These are phyloP conservation scores for Takifugu ocellatus DNA, from an alignment of 2,797 vertebrate genomes.

Conservation along the genomic window DNA sequence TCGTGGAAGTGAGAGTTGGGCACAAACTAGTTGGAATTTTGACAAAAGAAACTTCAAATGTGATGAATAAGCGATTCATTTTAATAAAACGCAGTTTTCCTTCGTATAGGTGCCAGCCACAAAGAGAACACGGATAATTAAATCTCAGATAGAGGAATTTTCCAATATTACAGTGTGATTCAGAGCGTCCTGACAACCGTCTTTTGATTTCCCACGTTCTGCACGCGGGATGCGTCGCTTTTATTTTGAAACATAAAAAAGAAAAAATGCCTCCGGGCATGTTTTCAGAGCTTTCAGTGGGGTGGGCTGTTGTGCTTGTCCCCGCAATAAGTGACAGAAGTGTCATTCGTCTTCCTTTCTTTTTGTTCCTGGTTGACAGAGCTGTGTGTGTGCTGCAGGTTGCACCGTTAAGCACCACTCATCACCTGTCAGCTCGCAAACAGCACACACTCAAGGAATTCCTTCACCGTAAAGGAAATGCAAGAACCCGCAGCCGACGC, in stretches of 20 bases:
- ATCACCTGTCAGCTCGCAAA: slow-evolving; percentile 50
- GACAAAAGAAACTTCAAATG: too few species aligned
- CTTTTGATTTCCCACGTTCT: too few species aligned
- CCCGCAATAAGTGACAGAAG: slow-evolving; percentile 39
- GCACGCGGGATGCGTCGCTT: background rate
- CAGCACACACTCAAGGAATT: slow-evolving; percentile 11
- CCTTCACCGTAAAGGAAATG: slow-evolving; percentile 1
- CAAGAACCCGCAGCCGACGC: background rate
- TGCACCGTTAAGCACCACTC: slow-evolving; percentile 43
- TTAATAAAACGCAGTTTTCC: background rate
- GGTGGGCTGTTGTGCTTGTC: slow-evolving; percentile 26
- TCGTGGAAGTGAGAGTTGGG: too few species aligned
- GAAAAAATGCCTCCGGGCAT: slow-evolving; percentile 22
- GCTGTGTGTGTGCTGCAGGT: slow-evolving; percentile 25
- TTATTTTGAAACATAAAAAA: slow-evolving; percentile 10
- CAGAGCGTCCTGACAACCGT: too few species aligned
- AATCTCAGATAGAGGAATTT: too few species aligned
- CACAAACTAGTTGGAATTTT: too few species aligned
- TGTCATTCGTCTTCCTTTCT: slow-evolving; percentile 34
- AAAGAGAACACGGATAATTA: background rate
- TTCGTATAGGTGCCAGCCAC: background rate
- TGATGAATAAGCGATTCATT: too few species aligned
- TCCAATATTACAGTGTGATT: too few species aligned
- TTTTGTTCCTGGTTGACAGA: slow-evolving; percentile 37
- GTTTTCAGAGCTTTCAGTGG: slow-evolving; percentile 43